These are phyloP conservation scores for Megamerina dolium DNA, from an alignment of 2,888 invertebrate genomes.

Conservation along the genomic window DNA sequence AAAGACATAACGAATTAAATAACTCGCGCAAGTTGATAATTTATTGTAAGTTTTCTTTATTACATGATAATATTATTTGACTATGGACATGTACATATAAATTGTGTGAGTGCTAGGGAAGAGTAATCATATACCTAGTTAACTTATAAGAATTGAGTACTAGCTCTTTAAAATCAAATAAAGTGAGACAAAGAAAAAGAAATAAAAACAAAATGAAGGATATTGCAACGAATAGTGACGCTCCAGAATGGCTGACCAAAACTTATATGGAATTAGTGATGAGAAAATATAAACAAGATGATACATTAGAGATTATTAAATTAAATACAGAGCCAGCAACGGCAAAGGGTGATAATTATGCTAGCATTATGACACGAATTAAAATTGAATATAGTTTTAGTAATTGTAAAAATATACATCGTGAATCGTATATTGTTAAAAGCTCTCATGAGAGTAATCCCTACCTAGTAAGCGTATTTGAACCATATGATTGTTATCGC, in stretches of 20 bases:
- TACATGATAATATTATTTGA: too few species aligned
- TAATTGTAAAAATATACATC: slow-evolving; percentile 13
- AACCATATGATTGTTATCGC: slow-evolving; percentile 25
- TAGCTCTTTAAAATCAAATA: background rate
- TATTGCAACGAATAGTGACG: background rate
- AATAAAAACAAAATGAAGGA: background rate
- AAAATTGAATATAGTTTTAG: slow-evolving; percentile 18
- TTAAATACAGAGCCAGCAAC: slow-evolving; percentile 29
- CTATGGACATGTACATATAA: too few species aligned
- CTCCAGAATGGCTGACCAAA: slow-evolving; percentile 29
- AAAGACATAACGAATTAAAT: too few species aligned
- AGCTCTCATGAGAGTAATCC: slow-evolving; percentile 31
- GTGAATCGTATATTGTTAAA: slow-evolving; percentile 30
- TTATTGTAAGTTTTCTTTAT: too few species aligned
- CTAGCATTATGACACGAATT: slow-evolving; percentile 33
- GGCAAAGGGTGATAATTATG: slow-evolving; percentile 34
- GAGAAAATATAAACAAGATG: slow-evolving; percentile 26
- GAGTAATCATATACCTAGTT: too few species aligned
- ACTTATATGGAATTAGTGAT: slow-evolving; percentile 30
- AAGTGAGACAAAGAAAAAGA: background rate
- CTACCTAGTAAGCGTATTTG: slow-evolving; percentile 22
- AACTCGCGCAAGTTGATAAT: too few species aligned
- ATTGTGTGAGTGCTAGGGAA: too few species aligned
- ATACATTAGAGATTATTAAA: slow-evolving; percentile 20
- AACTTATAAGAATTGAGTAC: too few species aligned